Evolutionary conservation across 2,797 vertebrate species (phyloP), one percentile per base, ranked within the genome.

Genomic region (Sebastes alutus): DNA sequence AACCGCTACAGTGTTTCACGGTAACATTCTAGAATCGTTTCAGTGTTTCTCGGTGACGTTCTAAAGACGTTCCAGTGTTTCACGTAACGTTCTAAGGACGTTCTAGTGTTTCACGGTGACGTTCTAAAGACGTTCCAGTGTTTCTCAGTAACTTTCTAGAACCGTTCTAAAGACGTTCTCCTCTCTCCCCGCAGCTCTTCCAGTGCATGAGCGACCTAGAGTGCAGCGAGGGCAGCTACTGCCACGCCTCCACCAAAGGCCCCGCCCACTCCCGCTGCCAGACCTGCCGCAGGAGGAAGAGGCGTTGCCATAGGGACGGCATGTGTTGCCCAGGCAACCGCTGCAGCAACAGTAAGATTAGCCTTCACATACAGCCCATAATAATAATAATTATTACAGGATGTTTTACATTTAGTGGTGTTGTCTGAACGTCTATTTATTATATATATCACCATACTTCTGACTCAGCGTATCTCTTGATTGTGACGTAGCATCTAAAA

Each of bases 271-370:
- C 97, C 0, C 95, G 95, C 0, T 98, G 98, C 82, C 94, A 95
- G 87, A 69, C 94, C 87, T 98, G 98, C 83, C 94, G 96, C 29
- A 92, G 95, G 78, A 97, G 96, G 93, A 97, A 96, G 93, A 97
- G 95, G 72, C 96, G 96, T 23, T 99, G 97, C 88, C 96, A 96
- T 35, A 93, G 97, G 83, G 96, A 98, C 0, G 95, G 96, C 81
- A 97, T 98, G 97, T 99, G 97, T 83, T 99, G 98, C 90, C 96
- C 96, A 0, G 96, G 97, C 30, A 97, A 96, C 90, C 96, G 87
- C 84, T 98, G 98, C 90, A 97, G 95, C 88, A 97, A 96, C 1
- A 95, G 98, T 98, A 94, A 27, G 94, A 22, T 52, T 3, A 9
- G 7, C 2, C 8, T 59, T 59, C 6, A 22, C 11, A 10, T 49